Evolutionary conservation across 2,888 invertebrate species (phyloP).

Genomic region (Sesamia inferens): DNA sequence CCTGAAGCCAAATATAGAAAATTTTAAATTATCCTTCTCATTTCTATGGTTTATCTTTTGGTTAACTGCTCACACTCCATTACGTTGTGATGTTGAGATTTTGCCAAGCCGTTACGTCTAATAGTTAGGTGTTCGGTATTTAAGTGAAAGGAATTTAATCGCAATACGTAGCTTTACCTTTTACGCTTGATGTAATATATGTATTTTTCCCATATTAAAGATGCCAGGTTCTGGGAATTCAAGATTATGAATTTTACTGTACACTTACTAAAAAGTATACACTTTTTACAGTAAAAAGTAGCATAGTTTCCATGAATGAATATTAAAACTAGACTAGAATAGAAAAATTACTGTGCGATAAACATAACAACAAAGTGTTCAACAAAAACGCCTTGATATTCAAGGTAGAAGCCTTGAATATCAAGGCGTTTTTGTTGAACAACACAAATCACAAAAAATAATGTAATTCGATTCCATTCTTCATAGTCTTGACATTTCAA

Average conservation of each 20-base stretch:
- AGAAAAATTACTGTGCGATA: slow-evolving; percentile 12
- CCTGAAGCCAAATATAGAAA: neutral
- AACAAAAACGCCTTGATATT: slow-evolving; percentile 31
- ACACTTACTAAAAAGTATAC: slow-evolving; percentile 18
- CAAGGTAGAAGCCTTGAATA: too few species aligned
- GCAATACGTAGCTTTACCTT: slow-evolving; percentile 4
- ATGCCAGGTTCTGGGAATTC: slow-evolving; percentile 37
- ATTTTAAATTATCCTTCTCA: slow-evolving; percentile 1
- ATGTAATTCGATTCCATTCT: slow-evolving; percentile 53
- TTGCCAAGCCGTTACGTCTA: slow-evolving; percentile 13
- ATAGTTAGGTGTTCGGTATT: too few species aligned
- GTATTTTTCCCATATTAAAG: slow-evolving; percentile 30
- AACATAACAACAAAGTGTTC: slow-evolving; percentile 23
- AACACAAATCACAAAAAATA: slow-evolving; percentile 29
- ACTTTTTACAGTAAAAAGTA: slow-evolving; percentile 28
- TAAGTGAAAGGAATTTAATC: slow-evolving; percentile 33
- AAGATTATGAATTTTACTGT: slow-evolving; percentile 38
- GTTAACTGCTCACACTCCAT: neutral
- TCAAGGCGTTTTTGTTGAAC: too few species aligned
- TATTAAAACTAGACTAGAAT: slow-evolving; percentile 21
- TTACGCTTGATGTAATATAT: slow-evolving; percentile 21
- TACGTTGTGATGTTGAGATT: slow-evolving; percentile 9
- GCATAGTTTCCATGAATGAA: slow-evolving; percentile 7
- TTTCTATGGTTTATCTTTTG: slow-evolving; percentile 2
- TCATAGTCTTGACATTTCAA: slow-evolving; percentile 63